Evolutionary conservation across 2,888 invertebrate genomes (phyloP), one percentile per base, ranked within the genome.

Genomic region (Thyatira batis): DNA sequence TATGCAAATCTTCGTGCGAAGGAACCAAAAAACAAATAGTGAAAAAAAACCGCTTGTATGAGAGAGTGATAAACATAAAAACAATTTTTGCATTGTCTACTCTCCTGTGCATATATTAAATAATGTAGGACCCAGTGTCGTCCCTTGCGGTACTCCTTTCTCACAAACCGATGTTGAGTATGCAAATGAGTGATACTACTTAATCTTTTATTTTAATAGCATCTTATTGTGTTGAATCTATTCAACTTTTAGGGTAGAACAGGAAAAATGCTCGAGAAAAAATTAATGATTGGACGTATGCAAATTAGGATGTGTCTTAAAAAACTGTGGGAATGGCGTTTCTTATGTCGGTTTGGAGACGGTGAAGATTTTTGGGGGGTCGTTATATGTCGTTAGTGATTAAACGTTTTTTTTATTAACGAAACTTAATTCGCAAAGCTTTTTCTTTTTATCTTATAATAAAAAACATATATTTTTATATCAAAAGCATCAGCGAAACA

Each of bases 191-290:
- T 71, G 75, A 84, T 84, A 76, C 80, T 81, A 80, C 82, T 82
- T 85, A 85, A 89, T 92, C 92, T 89, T 92, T 92, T 92, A 91
- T 92, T 92, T 92, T 92, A 92, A 92, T 90, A 76, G 80, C 84
- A 85, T 88, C 89, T 80, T 85, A 85, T 92, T 92, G 89, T 91
- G 81, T 81, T 83, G 80, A 77, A 79, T 80, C 86, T 76, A 80
- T 89, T 82, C 77, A 82, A 64, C 63, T 61, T 77, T 80, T 82
- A 72, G 88, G 89, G 87, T 80, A 65, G 76, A 75, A 77, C 73
- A 75, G 70, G 76, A 80, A 84, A 84, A 81, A 78, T 67, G 68
- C 59, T 67, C 71, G 70, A 74, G 65, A 71, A 78, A 80, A 89
- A 89, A 91, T 87, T 92, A 89, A 89, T 87, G 84, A 90, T 85